Conservation (phyloP, 2,797 vertebrate species). For the Nyctibius grandis region DNA sequence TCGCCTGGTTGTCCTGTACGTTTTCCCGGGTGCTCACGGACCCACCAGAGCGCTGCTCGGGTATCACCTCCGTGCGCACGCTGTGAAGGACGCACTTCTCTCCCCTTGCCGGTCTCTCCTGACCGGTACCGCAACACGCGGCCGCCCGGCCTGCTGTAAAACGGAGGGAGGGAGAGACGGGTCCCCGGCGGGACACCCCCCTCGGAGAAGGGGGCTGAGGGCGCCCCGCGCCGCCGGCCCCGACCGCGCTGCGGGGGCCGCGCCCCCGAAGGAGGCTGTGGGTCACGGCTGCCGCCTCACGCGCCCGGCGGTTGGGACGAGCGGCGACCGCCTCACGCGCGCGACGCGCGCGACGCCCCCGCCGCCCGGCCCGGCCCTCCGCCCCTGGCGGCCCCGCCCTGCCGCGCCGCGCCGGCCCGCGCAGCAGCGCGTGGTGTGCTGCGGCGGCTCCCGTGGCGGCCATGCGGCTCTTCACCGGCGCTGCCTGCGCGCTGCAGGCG, state of each 20-base stretch:
- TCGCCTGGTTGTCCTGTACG: too few species aligned
- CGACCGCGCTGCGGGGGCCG: too few species aligned
- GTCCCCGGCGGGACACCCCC: too few species aligned
- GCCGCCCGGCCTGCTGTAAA: rapidly evolving
- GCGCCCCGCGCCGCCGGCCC: background rate
- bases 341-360: too few species aligned
- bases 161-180: too few species aligned
- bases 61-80: rapidly evolving
- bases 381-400: background rate
- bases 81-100: rapidly evolving
- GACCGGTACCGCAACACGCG: rapidly evolving
- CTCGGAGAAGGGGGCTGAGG: background rate
- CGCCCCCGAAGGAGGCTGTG: too few species aligned
- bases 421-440: background rate
- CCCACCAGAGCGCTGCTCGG: too few species aligned
- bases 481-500: background rate
- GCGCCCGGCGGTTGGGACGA: background rate
- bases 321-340: too few species aligned
- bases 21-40: too few species aligned
- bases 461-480: background rate
- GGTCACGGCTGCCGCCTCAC: background rate
- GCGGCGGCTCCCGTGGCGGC: background rate
- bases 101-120: rapidly evolving
- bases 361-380: background rate
- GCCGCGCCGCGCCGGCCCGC: too few species aligned